phyloP scores from a whole-genome alignment of 2,113 vertebrate genomes.

The Ariopsis seemanni region DNA sequence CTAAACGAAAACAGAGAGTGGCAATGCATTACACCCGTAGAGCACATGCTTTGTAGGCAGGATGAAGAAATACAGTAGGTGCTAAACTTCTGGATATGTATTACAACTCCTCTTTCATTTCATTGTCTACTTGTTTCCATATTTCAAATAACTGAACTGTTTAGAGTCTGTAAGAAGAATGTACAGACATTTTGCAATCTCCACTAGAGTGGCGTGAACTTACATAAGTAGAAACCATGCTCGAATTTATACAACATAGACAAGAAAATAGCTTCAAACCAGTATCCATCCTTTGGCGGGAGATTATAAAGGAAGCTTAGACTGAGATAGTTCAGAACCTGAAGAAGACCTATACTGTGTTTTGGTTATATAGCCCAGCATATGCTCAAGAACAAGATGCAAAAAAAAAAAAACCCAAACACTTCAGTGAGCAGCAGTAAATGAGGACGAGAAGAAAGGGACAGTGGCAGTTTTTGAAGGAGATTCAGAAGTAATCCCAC shows the following conservation, averaged over 20 bases:
- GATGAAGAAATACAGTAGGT: neutral
- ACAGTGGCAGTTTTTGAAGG: conserved; percentile 20
- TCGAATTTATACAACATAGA: neutral
- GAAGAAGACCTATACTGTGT: neutral
- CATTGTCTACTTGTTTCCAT: neutral
- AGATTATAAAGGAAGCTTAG: neutral
- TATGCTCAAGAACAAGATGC: neutral
- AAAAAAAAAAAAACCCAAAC: neutral
- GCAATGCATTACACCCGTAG: neutral
- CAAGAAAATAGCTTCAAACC: neutral
- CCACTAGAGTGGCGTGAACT: neutral
- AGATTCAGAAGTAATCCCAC: conserved; percentile 34
- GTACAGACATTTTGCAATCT: neutral
- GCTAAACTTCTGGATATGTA: neutral
- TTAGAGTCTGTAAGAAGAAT: neutral
- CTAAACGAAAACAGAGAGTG: neutral
- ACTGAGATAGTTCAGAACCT: neutral
- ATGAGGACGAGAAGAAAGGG: conserved; percentile 20
- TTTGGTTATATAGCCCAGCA: neutral
- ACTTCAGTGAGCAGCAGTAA: neutral
- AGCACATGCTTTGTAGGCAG: neutral
- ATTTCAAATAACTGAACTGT: conserved; percentile 1
- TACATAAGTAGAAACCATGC: neutral
- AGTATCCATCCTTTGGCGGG: neutral
- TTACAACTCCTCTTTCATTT: neutral